Evolutionary conservation across 2,888 invertebrate genomes (phyloP).

Genomic region (Acrocyrtus sp.): DNA sequence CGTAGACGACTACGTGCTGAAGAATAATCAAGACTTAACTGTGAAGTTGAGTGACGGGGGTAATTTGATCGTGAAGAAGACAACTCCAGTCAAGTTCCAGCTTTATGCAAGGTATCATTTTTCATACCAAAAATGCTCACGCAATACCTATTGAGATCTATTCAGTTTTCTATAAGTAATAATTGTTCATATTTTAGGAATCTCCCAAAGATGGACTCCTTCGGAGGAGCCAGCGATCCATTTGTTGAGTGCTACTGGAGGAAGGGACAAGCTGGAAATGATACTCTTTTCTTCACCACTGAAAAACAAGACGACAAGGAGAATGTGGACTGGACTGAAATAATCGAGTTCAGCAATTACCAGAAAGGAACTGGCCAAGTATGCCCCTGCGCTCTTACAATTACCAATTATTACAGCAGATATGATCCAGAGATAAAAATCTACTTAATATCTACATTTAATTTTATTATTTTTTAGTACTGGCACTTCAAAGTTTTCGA

Average conservation of each 20-base stretch:
- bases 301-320: conserved; percentile 43
- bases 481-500: conserved; percentile 52
- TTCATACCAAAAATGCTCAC: not conserved
- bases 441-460: not conserved
- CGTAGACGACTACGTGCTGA: conserved; percentile 45
- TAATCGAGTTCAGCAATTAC: conserved; percentile 53
- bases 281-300: conserved; percentile 45
- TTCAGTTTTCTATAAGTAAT: not conserved
- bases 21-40: conserved; percentile 49
- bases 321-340: conserved; percentile 52
- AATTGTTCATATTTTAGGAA: conserved; percentile 14
- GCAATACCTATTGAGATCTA: not conserved
- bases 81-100: conserved; percentile 40
- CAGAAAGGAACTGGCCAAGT: conserved; percentile 49
- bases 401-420: not conserved
- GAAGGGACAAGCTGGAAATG: conserved; percentile 39
- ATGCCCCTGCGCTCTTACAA: not conserved
- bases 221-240: conserved; percentile 41
- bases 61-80: conserved; percentile 41
- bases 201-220: conserved; percentile 53
- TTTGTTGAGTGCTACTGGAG: conserved; percentile 54
- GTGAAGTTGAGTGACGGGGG: conserved; percentile 52
- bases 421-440: not conserved
- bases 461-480: conserved; percentile 34
- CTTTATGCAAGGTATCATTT: conserved; percentile 46